Base-by-base conservation (phyloP, 2,797 vertebrate genomes). In the Gouania willdenowi region DNA sequence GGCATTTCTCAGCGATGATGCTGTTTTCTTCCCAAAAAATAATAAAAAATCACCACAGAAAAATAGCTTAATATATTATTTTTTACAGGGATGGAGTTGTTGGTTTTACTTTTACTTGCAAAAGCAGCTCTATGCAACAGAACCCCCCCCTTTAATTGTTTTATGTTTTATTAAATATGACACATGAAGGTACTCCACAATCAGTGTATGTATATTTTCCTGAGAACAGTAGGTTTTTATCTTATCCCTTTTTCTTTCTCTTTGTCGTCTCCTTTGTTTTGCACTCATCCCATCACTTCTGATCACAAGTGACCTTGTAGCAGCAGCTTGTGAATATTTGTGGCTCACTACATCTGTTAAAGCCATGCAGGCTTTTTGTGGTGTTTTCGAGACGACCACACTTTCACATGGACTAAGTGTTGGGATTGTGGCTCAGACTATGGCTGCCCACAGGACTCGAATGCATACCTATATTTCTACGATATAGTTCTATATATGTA, bases 311-410 rank as follows among this genome's bases (percentile, higher is more conserved):
- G 78, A 66, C 68, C 71, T 66, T 66, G 41, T 44, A 25, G 49
- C 60, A 44, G 64, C 29, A 13, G 36, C 32, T 65, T 28, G 1
- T 36, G 8, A 30, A 80, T 72, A 82, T 85, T 85, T 75, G 77
- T 46, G 69, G 52, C 56, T 71, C 43, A 62, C 40, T 77, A 60
- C 78, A 77, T 87, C 85, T 86, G 86, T 66, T 74, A 56, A 74
- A 83, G 77, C 65, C 65, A 85, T 82, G 66, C 67, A 43, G 62
- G 66, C 53, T 39, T 71, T 60, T 58, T 45, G 27, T 59, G 58
- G 70, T 68, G 48, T 66, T 48, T 79, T 77, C 65, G 67, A 67
- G 66, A 58, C 65, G 27, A 51, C 54, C 64, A 51, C 74, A 73
- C 76, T 59, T 50, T 67, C 71, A 67, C 70, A 66, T 68, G 72